Evolutionary conservation across 1,140 invertebrate genomes (phyloP).

Genomic region (Chionoecetes opilio): DNA sequence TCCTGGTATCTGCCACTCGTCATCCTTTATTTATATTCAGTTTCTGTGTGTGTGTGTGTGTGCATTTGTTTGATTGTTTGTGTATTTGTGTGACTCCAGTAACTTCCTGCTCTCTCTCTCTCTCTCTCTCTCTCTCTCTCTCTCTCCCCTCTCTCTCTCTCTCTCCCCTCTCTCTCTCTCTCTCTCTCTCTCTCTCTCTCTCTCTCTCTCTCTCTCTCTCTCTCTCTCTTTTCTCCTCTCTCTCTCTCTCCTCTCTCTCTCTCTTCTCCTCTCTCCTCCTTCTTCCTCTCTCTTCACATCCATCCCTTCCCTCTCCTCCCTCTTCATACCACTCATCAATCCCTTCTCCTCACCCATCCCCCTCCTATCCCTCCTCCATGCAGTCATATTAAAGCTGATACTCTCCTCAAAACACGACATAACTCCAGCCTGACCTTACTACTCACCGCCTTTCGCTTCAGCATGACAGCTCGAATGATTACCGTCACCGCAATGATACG

Average conservation of each 20-base stretch:
- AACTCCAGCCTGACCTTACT: slow-evolving; percentile 29
- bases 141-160: neutral
- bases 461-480: no score
- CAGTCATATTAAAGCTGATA: neutral
- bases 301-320: neutral
- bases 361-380: slow-evolving; percentile 9
- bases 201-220: slow-evolving; percentile 38
- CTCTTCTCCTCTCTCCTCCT: slow-evolving; percentile 44
- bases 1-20: no score
- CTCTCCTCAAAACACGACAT: slow-evolving; percentile 23
- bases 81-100: no score
- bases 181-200: slow-evolving; percentile 31
- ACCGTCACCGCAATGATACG: no score
- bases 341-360: neutral
- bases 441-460: neutral
- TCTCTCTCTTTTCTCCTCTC: slow-evolving; percentile 34
- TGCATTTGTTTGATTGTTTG: no score
- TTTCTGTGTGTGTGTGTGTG: no score
- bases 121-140: slow-evolving; percentile 1
- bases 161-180: slow-evolving; percentile 20
- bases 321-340: neutral
- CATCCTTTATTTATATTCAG: no score
- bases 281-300: slow-evolving; percentile 33
- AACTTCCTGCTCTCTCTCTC: neutral
- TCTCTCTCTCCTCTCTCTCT: slow-evolving; percentile 33